Conservation (phyloP, 2,113 vertebrate species). For the Phylloscopus trochilus region DNA sequence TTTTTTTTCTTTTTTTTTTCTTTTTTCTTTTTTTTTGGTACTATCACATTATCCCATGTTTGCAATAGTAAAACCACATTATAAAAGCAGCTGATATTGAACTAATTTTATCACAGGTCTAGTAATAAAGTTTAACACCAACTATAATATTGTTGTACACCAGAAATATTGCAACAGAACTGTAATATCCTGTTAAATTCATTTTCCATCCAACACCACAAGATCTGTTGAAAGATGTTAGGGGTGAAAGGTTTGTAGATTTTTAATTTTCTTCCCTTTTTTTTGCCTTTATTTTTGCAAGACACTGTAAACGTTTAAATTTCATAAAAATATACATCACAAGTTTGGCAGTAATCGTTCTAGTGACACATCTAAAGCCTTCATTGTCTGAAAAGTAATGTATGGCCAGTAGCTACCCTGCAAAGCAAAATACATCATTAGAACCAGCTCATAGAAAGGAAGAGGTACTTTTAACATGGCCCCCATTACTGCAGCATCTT, state of each 20-base stretch:
- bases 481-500: neutral
- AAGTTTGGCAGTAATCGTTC: neutral
- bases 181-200: constrained; percentile 75
- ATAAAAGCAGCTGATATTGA: constrained; percentile 68
- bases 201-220: constrained; percentile 46
- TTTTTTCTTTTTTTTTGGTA: neutral
- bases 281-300: neutral
- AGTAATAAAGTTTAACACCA: constrained; percentile 73
- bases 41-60: constrained; percentile 60
- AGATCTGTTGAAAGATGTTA: constrained; percentile 64
- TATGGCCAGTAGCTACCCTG: neutral
- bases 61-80: constrained; percentile 64
- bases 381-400: constrained; percentile 17
- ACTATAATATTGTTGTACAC: constrained; percentile 69
- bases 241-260: constrained; percentile 13
- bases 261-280: neutral
- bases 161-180: constrained; percentile 68
- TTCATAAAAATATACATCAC: constrained; percentile 14
- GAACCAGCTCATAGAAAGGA: neutral
- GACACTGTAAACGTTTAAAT: constrained; percentile 27
- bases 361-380: neutral
- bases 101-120: constrained; percentile 70
- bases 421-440: constrained; percentile 8
- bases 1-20: neutral
- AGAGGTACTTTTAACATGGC: neutral